Base-by-base conservation (phyloP, 2,888 invertebrate species). In the Leucania comma region DNA sequence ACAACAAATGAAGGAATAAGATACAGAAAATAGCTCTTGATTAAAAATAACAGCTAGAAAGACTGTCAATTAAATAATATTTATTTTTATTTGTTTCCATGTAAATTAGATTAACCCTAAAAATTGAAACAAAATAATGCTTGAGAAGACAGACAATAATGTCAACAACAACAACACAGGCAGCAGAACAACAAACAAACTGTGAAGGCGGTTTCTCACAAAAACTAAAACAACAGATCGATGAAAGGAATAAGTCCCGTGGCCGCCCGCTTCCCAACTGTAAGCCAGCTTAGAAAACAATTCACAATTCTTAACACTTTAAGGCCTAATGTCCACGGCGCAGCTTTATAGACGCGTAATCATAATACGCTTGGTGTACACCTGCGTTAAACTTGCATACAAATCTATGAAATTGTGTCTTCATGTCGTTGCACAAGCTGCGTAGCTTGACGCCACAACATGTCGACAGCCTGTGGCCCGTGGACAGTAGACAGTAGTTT, bases 181-280 rank as follows among this genome's bases (percentile, higher is more conserved):
- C 12, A n/a, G 58, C 35, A 73, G 20, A 75, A 70, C 54, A 54
- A 54, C 4, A 32, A 54, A 54, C 66, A 68, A 68, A 69, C 38
- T 38, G 35, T 2, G 29, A 42, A 68, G 46, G 56, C 17, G 53
- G 75, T 24, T 68, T 12, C 29, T 29, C 59, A 80, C 72, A 64
- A 77, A 72, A 75, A 78, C 59, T 57, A 54, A 46, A 71, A 70
- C 64, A 72, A 73, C 62, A 59, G 50, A 71, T 68, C 54, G 64
- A 83, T 70, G 58, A 69, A 78, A 73, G 72, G 57, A 57, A 61
- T 69, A 77, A 77, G 54, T 60, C 66, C 50, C 22, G 57, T 60
- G 38, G 60, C 62, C 60, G 58, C 3, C 14, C 60, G 56, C 58
- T 57, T 32, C 57, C 51, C 51, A 75, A 74, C 61, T 69, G 51